These are phyloP conservation scores for Leucophora obtusa DNA, from an alignment of 2,888 invertebrate species.

Conservation along the genomic window DNA sequence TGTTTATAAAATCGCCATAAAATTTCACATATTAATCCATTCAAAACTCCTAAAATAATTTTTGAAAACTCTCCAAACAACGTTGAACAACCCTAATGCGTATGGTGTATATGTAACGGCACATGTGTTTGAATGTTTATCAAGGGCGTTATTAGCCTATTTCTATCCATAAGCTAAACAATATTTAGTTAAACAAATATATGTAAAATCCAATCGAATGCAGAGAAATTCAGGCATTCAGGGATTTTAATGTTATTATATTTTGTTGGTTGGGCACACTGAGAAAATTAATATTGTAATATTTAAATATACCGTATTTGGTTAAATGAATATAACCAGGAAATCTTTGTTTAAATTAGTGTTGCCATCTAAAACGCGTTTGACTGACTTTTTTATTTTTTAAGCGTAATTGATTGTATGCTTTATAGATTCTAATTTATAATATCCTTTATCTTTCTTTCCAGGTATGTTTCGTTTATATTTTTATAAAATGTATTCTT, in stretches of 20 bases:
- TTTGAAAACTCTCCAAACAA: not conserved
- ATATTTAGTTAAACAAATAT: slow-evolving; percentile 51
- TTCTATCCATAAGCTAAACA: slow-evolving; percentile 27
- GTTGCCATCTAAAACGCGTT: too few species aligned
- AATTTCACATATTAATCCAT: too few species aligned
- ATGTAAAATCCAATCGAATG: slow-evolving; percentile 14
- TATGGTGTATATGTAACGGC: too few species aligned
- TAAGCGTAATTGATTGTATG: too few species aligned
- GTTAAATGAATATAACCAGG: too few species aligned
- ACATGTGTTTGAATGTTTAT: not conserved
- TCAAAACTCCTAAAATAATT: too few species aligned
- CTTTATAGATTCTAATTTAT: too few species aligned
- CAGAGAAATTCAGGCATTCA: not conserved
- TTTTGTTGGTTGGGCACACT: not conserved
- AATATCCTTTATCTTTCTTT: too few species aligned
- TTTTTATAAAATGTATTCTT: not conserved
- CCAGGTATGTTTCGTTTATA: not conserved
- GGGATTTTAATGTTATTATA: slow-evolving; percentile 1
- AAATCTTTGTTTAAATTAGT: too few species aligned
- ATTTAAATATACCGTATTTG: too few species aligned
- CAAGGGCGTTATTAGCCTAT: slow-evolving; percentile 30
- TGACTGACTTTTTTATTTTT: too few species aligned
- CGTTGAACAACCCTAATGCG: not conserved
- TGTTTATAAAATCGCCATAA: too few species aligned
- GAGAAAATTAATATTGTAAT: not conserved